Conservation (phyloP, 2,797 vertebrate genomes). For the Philypnodon macrostomus region DNA sequence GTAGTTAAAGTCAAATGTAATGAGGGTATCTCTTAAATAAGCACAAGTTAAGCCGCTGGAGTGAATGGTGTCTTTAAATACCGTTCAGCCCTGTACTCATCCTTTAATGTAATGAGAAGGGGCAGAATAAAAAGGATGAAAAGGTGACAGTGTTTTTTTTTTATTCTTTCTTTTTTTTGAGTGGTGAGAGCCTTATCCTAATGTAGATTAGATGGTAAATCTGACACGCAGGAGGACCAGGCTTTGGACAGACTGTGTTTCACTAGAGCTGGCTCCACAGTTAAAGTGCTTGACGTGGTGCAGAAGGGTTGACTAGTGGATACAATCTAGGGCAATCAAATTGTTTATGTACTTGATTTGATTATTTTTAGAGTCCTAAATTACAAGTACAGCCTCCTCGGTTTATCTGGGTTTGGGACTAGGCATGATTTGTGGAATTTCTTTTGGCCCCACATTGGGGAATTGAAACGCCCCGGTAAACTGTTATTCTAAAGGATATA, state of each 20-base stretch:
- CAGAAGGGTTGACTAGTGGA: no score
- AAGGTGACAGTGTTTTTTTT: constrained; percentile 66
- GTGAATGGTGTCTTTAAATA: constrained; percentile 74
- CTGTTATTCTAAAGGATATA: not conserved
- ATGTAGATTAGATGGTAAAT: constrained; percentile 77
- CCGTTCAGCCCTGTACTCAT: constrained; percentile 72
- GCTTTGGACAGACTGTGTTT: constrained; percentile 57
- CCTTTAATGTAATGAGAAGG: constrained; percentile 78
- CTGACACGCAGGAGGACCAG: constrained; percentile 62
- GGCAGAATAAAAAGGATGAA: constrained; percentile 72
- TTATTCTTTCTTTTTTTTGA: constrained; percentile 49
- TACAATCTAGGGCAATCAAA: no score
- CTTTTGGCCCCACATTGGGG: no score
- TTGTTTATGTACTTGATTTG: no score
- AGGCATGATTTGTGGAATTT: no score
- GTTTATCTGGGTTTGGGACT: no score
- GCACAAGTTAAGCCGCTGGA: constrained; percentile 74
- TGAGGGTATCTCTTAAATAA: constrained; percentile 67
- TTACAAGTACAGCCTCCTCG: no score
- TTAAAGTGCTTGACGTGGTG: constrained; percentile 2
- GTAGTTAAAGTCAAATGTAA: constrained; percentile 68
- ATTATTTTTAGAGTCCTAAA: no score
- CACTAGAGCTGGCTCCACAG: constrained; percentile 39
- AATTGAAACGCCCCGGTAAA: no score
- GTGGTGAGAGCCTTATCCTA: constrained; percentile 72